A percentile compares a stretch with the other conserved stretches of the same genome.
Conservation (phyloP, 2,113 vertebrate species). For the Ariopsis seemanni region DNA sequence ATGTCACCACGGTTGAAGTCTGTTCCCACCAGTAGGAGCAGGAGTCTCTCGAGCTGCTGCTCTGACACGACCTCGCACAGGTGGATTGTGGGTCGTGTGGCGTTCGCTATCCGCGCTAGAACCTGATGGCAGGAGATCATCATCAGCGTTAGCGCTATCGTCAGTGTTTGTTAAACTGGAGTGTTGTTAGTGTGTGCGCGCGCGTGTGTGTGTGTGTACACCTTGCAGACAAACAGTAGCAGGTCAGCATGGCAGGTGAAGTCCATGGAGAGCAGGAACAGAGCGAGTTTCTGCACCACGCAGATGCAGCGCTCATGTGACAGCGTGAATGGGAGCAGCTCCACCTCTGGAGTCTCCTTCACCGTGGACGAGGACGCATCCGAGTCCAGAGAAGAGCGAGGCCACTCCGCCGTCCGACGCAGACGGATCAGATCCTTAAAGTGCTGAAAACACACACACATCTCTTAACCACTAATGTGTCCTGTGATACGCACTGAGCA, state of each 20-base stretch:
- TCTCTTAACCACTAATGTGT: background rate
- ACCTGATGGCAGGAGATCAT: constrained; percentile 73
- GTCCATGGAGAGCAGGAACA: constrained; percentile 98
- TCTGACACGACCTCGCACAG: constrained; percentile 97
- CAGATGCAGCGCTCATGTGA: constrained; percentile 97
- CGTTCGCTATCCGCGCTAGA: constrained; percentile 94
- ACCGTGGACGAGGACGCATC: constrained; percentile 74
- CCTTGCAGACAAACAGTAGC: constrained; percentile 97
- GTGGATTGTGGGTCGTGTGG: constrained; percentile 95
- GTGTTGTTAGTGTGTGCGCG: background rate
- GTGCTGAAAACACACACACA: constrained; percentile 78
- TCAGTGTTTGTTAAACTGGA: background rate
- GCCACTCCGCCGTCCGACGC: constrained; percentile 95
- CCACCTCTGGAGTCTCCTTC: constrained; percentile 93
- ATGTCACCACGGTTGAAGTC: constrained; percentile 98
- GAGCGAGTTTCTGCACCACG: constrained; percentile 93
- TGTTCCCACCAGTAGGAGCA: constrained; percentile 92
- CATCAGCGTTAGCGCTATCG: constrained; percentile 12
- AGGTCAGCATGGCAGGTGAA: constrained; percentile 98
- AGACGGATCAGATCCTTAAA: constrained; percentile 98
- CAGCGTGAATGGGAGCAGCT: constrained; percentile 93
- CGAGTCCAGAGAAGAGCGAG: constrained; percentile 90
- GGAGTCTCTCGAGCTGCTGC: constrained; percentile 89
- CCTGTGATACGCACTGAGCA: background rate
- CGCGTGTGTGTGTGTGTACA: constrained; percentile 46